phyloP scores from a whole-genome alignment of 2,113 vertebrate species.

The Tetrax tetrax region DNA sequence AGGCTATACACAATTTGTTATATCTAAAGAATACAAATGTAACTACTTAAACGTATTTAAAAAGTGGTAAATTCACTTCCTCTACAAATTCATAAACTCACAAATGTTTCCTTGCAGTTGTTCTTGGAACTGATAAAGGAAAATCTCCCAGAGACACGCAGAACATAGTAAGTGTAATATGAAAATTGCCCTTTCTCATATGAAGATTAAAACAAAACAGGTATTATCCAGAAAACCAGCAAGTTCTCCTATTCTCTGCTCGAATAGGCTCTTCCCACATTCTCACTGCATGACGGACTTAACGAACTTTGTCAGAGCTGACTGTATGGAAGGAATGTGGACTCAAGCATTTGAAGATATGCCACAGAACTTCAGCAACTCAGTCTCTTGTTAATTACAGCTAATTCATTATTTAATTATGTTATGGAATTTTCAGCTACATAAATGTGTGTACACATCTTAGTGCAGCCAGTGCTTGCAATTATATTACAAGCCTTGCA shows the following conservation, averaged over 20 bases:
- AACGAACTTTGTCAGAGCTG: not conserved
- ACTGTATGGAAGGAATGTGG: slow-evolving; percentile 29
- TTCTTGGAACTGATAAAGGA: slow-evolving; percentile 48
- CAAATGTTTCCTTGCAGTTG: slow-evolving; percentile 27
- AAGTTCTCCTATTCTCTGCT: slow-evolving; percentile 21
- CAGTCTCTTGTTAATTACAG: not conserved
- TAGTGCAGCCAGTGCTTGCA: not conserved
- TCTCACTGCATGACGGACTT: not conserved
- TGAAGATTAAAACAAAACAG: not conserved
- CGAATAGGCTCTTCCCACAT: not conserved
- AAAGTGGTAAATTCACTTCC: slow-evolving; percentile 25
- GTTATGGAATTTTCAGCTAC: not conserved
- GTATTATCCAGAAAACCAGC: slow-evolving; percentile 26
- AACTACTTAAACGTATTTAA: not conserved
- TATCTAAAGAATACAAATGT: slow-evolving; percentile 5
- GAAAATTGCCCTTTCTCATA: slow-evolving; percentile 37
- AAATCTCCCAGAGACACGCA: not conserved
- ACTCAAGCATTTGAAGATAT: not conserved
- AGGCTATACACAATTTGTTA: not conserved
- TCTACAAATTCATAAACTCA: slow-evolving; percentile 41
- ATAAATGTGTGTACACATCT: not conserved
- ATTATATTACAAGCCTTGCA: not conserved
- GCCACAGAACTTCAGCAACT: slow-evolving; percentile 7
- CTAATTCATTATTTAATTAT: not conserved
- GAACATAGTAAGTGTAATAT: not conserved